Percentiles rank a stretch among this genome's conserved stretches.
Conservation (phyloP, 2,888 invertebrate genomes). For the Alviniconcha strummeri region DNA sequence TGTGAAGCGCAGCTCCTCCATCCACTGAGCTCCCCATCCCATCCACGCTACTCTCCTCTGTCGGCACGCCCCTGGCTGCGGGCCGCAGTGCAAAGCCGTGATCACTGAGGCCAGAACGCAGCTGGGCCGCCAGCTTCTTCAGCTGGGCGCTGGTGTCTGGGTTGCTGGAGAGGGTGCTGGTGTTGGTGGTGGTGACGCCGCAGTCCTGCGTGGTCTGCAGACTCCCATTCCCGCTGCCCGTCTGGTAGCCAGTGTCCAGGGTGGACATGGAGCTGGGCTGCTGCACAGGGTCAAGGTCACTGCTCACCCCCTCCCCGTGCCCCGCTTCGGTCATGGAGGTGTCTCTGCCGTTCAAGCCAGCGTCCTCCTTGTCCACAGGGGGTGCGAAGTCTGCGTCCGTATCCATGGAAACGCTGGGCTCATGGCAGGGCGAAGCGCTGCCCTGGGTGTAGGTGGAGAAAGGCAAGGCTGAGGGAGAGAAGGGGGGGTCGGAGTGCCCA, state of each 20-base stretch:
- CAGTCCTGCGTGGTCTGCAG: constrained; percentile 63
- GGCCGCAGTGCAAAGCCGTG: not conserved
- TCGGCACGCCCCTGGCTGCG: too few species aligned
- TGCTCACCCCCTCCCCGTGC: constrained; percentile 51
- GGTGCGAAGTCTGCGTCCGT: constrained; percentile 1
- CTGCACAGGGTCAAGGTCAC: constrained; percentile 47
- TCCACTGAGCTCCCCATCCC: not conserved
- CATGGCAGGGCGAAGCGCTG: constrained; percentile 25
- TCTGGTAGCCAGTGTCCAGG: constrained; percentile 71
- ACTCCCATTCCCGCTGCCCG: constrained; percentile 53
- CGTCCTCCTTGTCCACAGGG: not conserved
- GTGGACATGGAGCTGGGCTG: constrained; percentile 52
- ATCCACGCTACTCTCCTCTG: not conserved
- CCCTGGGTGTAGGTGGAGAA: constrained; percentile 30
- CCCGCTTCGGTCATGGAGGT: constrained; percentile 30
- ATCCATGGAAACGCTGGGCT: constrained; percentile 32
- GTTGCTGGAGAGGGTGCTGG: not conserved
- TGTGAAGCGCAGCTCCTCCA: constrained; percentile 37
- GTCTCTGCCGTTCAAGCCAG: not conserved
- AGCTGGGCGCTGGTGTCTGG: not conserved
- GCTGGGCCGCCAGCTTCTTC: not conserved
- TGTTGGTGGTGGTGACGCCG: constrained; percentile 34
- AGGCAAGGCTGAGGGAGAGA: not conserved
- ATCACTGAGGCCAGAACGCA: not conserved
- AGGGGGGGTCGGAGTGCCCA: not conserved